Base-by-base conservation (phyloP, 2,113 vertebrate genomes). In the Bufo bufo region DNA sequence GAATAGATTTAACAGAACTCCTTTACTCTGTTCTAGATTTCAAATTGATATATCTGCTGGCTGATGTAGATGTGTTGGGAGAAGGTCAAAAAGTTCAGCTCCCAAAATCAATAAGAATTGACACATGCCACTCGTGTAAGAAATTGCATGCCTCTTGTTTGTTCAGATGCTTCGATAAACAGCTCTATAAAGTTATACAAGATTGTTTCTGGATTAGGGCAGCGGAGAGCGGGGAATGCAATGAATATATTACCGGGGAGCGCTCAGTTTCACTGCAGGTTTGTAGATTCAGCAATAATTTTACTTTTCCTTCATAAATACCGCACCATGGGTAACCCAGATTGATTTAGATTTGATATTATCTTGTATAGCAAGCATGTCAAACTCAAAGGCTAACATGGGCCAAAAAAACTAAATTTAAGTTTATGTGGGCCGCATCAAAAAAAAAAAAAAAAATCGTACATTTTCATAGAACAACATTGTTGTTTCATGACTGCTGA, bases 1-100 rank as follows among this genome's bases (percentile, higher is more conserved):
- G 13, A 90, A n/a, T 13, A 71, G 79, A 90, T 87, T 59, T 47
- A 20, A 59, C 56, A 65, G 5, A 71, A 58, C 50, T 4, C 59
- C 45, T 17, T 85, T 80, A 56, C 66, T 47, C 89, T 61, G 54
- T 49, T 13, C 77, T 54, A 58, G 82, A 23, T 72, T 63, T 66
- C 58, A 4, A 0, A 61, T 85, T 59, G 0, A 14, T 11, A 9
- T 0, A 16, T 80, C 58, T 66, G 56, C 14, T 33, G 47, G 6
- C 4, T 50, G 47, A 66, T 7, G n/a, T 80, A 49, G 23, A 11
- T 54, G 54, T 47, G 66, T 89, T 45, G 77, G 12, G 66, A n/a
- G 85, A 19, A 56, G 87, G 77, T 6, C 85, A 88, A 17, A 14
- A 23, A 33, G 0, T 2, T 85, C 59, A 14, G 84, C 45, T 75